These are phyloP conservation scores for Brachionus plicatilis DNA, from an alignment of 1,140 invertebrate species.

Conservation along the genomic window DNA sequence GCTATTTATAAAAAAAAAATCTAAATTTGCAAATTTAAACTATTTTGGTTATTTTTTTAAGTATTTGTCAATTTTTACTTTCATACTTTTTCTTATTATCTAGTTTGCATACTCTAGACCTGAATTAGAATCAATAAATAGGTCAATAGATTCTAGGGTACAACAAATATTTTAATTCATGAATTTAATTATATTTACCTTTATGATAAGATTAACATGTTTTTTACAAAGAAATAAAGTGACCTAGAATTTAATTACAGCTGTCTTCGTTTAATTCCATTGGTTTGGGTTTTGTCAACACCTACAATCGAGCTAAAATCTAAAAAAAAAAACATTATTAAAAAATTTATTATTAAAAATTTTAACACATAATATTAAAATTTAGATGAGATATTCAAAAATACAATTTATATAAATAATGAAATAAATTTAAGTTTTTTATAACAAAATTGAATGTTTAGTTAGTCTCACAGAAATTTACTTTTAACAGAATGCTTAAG, in stretches of 20 bases:
- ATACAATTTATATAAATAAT: too few relatives aligned
- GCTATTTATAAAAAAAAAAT: too few relatives aligned
- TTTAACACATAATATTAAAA: too few relatives aligned
- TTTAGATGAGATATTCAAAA: too few relatives aligned
- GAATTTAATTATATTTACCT: not conserved
- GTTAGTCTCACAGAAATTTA: too few relatives aligned
- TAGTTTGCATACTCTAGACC: not conserved
- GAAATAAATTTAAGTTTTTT: too few relatives aligned
- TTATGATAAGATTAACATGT: not conserved
- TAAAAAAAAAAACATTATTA: not conserved
- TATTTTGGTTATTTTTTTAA: too few relatives aligned
- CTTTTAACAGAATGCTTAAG: too few relatives aligned
- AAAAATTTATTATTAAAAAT: not conserved
- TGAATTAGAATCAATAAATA: not conserved
- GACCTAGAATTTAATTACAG: not conserved
- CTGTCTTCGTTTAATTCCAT: not conserved
- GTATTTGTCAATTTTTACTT: too few relatives aligned
- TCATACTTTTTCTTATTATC: too few relatives aligned
- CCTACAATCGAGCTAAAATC: not conserved
- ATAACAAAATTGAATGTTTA: too few relatives aligned
- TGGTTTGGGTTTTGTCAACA: not conserved
- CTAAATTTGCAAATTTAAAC: too few relatives aligned
- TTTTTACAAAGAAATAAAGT: not conserved
- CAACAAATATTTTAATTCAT: not conserved
- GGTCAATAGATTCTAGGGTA: not conserved